A percentile compares a stretch with the other conserved stretches of the same genome.
Evolutionary conservation across 1,140 invertebrate genomes (phyloP).

Genomic region (Hesperophylax magnus): DNA sequence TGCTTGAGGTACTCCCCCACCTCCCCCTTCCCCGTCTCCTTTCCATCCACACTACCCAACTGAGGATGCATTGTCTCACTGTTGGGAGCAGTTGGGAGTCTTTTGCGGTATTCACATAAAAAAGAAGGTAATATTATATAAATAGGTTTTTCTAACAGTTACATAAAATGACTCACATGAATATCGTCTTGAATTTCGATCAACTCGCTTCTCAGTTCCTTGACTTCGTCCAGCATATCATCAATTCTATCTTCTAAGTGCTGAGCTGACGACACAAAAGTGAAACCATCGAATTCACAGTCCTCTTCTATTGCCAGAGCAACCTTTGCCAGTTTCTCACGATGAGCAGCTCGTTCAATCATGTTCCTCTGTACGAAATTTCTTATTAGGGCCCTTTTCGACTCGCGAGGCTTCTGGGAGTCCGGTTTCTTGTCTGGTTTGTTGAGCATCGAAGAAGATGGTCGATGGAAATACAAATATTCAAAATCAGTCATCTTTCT

Average conservation of each 20-base stretch:
- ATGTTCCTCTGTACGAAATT: slow-evolving; percentile 54
- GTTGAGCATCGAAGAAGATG: slow-evolving; percentile 47
- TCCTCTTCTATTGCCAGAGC: slow-evolving; percentile 68
- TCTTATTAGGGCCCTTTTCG: slow-evolving; percentile 46
- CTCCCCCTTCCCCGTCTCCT: no score
- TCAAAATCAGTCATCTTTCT: slow-evolving; percentile 49
- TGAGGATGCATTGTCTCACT: no score
- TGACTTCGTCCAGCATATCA: slow-evolving; percentile 66
- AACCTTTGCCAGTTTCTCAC: slow-evolving; percentile 65
- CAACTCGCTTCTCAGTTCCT: slow-evolving; percentile 65
- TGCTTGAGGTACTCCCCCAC: no score
- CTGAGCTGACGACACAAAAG: slow-evolving; percentile 63
- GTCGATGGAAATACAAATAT: slow-evolving; percentile 46
- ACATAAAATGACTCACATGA: slow-evolving; percentile 61
- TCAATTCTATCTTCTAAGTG: slow-evolving; percentile 59
- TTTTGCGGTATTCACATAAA: no score
- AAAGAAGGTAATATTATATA: no score
- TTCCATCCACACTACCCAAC: no score
- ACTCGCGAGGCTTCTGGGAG: slow-evolving; percentile 25
- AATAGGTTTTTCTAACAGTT: neutral
- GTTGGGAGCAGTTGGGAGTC: no score
- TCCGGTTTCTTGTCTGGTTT: neutral
- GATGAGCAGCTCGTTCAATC: slow-evolving; percentile 59
- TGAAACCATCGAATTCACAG: slow-evolving; percentile 55
- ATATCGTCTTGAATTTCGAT: slow-evolving; percentile 68